Percentiles rank a stretch among this genome's conserved stretches.
Conservation (phyloP, 1,140 invertebrate genomes). For the Drosophila kikkawai region DNA sequence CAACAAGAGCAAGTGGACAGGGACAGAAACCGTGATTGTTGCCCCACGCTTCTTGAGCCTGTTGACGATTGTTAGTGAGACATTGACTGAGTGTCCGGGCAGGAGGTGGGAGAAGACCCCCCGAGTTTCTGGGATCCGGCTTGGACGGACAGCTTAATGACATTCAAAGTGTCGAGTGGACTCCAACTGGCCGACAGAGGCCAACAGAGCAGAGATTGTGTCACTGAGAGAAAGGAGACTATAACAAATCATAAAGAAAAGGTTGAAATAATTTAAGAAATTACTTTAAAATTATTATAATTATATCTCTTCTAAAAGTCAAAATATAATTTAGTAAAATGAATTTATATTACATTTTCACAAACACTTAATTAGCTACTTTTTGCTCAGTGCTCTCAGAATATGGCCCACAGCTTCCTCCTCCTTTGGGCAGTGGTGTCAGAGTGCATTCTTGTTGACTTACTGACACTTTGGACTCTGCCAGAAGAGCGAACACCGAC, state of each 20-base stretch:
- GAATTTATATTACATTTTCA: neutral
- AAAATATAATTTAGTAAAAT: neutral
- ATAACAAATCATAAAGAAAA: no score
- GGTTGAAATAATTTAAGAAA: no score
- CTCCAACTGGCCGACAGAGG: conserved; percentile 44
- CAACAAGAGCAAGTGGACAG: conserved; percentile 34
- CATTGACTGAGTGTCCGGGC: conserved; percentile 75
- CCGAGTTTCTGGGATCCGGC: conserved; percentile 3
- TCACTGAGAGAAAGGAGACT: conserved; percentile 7
- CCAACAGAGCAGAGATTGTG: conserved; percentile 28
- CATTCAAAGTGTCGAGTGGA: conserved; percentile 80
- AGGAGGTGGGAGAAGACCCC: conserved; percentile 4
- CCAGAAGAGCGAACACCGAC: conserved; percentile 15
- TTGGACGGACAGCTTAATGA: conserved; percentile 70
- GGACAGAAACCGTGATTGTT: conserved; percentile 46
- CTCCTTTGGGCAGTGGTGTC: conserved; percentile 57
- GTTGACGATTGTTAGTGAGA: conserved; percentile 83
- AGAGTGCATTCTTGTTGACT: conserved; percentile 80
- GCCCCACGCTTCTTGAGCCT: conserved; percentile 76
- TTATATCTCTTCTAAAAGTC: no score
- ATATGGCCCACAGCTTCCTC: conserved; percentile 19
- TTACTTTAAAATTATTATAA: no score
- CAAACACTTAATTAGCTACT: neutral
- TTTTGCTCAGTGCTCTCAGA: conserved; percentile 3
- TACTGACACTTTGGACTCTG: conserved; percentile 79